These are phyloP conservation scores for Microtus pennsylvanicus DNA, from an alignment of 2,113 vertebrate species.

Conservation along the genomic window DNA sequence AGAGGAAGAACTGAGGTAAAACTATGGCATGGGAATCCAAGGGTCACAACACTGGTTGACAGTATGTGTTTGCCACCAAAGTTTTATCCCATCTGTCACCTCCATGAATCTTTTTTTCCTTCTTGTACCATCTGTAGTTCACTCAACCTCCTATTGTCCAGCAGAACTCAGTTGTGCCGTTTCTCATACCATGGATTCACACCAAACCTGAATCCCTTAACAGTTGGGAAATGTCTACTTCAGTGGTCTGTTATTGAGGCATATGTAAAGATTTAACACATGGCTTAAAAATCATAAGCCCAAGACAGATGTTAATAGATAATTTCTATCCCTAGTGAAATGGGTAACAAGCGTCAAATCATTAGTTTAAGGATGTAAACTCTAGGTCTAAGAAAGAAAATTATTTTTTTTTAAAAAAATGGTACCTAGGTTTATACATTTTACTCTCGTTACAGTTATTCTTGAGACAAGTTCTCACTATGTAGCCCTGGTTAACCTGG, in stretches of 20 bases:
- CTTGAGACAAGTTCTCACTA: neutral
- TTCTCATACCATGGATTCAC: neutral
- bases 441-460: neutral
- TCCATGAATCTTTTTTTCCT: neutral
- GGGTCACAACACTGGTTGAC: neutral
- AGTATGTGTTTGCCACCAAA: neutral
- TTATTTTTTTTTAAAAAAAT: neutral
- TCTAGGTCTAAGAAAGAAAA: neutral
- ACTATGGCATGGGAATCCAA: neutral
- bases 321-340: neutral
- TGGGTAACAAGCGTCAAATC: neutral
- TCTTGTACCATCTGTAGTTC: neutral
- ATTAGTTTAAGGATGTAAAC: neutral
- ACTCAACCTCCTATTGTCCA: neutral
- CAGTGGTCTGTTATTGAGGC: neutral
- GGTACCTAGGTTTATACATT: neutral
- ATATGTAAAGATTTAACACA: neutral
- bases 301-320: neutral
- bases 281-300: neutral
- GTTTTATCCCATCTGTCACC: neutral
- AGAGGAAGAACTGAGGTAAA: neutral
- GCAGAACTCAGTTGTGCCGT: neutral
- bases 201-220: neutral
- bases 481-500: neutral
- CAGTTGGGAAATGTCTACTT: neutral